Evolutionary conservation across 2,888 invertebrate species (phyloP), one percentile per base, ranked within the genome.

Genomic region (Eudemis profundana): DNA sequence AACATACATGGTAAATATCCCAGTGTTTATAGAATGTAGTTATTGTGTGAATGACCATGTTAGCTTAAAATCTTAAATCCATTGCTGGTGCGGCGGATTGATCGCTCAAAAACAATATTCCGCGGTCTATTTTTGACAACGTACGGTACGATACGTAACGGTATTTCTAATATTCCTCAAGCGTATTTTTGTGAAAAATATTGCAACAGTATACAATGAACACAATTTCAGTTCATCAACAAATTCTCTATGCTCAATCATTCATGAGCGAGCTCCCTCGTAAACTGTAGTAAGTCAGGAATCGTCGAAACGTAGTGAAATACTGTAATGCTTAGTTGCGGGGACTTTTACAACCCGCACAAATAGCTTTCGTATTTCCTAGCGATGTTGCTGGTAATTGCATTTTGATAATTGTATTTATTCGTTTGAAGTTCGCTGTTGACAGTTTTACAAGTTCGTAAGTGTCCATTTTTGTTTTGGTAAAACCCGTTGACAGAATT

Each of bases 261-360:
- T 51, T 21, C 36, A 38, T 21, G 14, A 19, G 4, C 36, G 3
- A 29, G n/a, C 38, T 19, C n/a, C 21, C 3, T 36, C 51, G 38
- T 36, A 38, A 38, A 51, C 21, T 51, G 19, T 3, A 27, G 27
- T 21, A 19, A 38, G 19, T 21, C 21, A 7, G 14, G 51, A 51
- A 51, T 38, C 21, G 36, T 8, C 14, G 36, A 51, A 51, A 38
- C 51, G 51, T 51, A 19, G n/a, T 51, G 21, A 51, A 51, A 51
- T 51, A 38, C 51, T 51, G 36, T 51, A 36, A 38, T 51, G 36
- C n/a, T 7, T 36, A 38, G 8, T 51, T 1, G 36, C 36, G 36
- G 21, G 15, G 19, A 21, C 17, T 21, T 51, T 51, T 51, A 51
- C 51, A 21, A 17, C 14, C 14, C 36, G 19, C n/a, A 21, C n/a